Percentiles rank a stretch among this genome's conserved stretches.
These are phyloP conservation scores for Cephus spinipes DNA, from an alignment of 2,888 invertebrate species.

Conservation along the genomic window DNA sequence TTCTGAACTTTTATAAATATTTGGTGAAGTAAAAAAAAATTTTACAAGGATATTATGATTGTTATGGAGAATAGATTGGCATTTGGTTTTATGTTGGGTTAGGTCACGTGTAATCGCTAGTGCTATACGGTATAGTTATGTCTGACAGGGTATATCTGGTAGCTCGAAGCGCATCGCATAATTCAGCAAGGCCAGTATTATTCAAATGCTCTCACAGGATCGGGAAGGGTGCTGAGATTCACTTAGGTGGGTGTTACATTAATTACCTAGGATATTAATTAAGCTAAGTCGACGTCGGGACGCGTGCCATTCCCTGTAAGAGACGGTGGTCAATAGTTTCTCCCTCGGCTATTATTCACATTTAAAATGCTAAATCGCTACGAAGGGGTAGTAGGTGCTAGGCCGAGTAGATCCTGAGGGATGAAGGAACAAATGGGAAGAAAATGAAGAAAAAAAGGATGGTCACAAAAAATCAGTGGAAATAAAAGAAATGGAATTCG, in stretches of 20 bases:
- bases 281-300: not conserved
- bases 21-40: not conserved
- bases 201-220: not conserved
- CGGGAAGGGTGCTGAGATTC: not conserved
- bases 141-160: not conserved
- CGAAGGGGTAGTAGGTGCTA: not conserved
- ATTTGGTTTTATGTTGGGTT: not conserved
- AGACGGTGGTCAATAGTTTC: constrained; percentile 22
- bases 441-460: not conserved
- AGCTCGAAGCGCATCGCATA: not conserved
- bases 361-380: constrained; percentile 25
- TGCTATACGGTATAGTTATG: not conserved
- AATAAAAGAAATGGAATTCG: not conserved
- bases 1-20: not conserved
- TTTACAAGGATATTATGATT: not conserved
- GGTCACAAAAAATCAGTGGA: not conserved
- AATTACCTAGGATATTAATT: not conserved
- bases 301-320: constrained; percentile 11
- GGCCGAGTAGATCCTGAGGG: not conserved
- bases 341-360: constrained; percentile 21
- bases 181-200: not conserved
- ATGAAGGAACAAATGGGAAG: not conserved
- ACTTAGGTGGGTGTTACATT: not conserved
- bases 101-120: not conserved
- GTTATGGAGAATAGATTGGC: not conserved